These are phyloP conservation scores for Astreopora myriophthalma DNA, from an alignment of 64 coral and sea anemone species.

Conservation along the genomic window DNA sequence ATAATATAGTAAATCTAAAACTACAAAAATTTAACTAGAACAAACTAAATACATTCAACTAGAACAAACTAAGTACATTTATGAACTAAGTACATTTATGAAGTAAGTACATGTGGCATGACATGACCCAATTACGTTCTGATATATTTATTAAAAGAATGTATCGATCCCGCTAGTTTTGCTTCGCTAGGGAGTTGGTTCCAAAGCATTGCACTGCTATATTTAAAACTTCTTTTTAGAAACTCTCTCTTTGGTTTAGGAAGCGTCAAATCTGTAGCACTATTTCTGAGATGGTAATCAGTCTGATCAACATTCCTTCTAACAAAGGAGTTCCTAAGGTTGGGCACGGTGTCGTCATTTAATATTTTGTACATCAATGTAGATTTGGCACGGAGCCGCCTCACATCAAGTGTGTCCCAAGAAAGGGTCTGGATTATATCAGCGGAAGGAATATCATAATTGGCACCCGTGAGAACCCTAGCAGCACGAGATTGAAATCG, in stretches of 20 bases:
- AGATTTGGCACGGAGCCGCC: constrained; percentile 1
- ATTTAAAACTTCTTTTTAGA: constrained; percentile 55
- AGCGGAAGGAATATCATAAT: constrained; percentile 19
- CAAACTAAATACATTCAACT: too few species aligned
- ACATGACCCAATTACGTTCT: neutral
- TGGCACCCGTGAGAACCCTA: constrained; percentile 8
- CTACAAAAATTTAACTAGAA: too few species aligned
- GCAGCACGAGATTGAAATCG: constrained; percentile 24
- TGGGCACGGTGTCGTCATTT: neutral
- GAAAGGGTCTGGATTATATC: neutral
- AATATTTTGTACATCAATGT: constrained; percentile 32
- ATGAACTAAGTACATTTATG: too few species aligned
- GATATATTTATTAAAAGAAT: constrained; percentile 14
- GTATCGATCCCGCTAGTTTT: constrained; percentile 18
- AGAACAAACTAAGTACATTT: too few species aligned
- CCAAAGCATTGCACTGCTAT: constrained; percentile 38
- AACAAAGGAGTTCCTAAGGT: constrained; percentile 49
- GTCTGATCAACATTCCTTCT: constrained; percentile 7
- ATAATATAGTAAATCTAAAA: too few species aligned
- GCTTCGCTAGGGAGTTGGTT: constrained; percentile 6
- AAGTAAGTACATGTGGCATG: too few species aligned
- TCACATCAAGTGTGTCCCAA: constrained; percentile 1
- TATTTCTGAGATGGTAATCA: constrained; percentile 40
- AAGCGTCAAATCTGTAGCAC: constrained; percentile 15
- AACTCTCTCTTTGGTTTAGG: constrained; percentile 45